These are phyloP conservation scores for Xylocopa sonorina DNA, from an alignment of 1,140 invertebrate species.

Conservation along the genomic window DNA sequence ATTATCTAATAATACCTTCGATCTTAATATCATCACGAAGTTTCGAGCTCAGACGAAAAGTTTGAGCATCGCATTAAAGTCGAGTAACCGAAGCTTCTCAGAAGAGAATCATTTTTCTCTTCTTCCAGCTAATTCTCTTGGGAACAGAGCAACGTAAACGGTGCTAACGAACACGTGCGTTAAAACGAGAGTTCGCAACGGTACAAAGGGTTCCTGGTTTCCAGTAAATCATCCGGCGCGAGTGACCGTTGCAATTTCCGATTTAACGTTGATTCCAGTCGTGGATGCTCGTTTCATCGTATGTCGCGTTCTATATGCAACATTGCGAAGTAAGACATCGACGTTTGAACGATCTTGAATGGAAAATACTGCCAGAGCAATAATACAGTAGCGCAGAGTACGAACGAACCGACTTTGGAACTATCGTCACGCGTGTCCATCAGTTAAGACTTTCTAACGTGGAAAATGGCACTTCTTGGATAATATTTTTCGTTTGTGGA, in stretches of 20 bases:
- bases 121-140: too few relatives aligned
- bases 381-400: background rate
- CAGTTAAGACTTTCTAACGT: background rate
- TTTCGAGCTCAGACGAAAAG: too few relatives aligned
- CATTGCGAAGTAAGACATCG: constrained; percentile 5
- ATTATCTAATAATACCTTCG: too few relatives aligned
- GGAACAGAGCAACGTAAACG: too few relatives aligned
- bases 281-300: background rate
- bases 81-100: too few relatives aligned
- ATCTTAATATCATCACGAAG: too few relatives aligned
- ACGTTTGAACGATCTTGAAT: background rate
- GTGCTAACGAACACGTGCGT: background rate
- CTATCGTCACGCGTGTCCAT: background rate
- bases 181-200: constrained; percentile 10
- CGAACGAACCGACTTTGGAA: background rate
- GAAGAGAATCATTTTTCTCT: background rate
- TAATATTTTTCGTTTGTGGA: background rate
- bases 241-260: constrained; percentile 30
- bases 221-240: constrained; percentile 5
- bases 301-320: background rate
- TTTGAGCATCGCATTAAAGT: too few relatives aligned
- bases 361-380: constrained; percentile 19
- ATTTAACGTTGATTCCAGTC: background rate
- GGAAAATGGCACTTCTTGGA: too few relatives aligned
- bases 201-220: background rate